These are phyloP conservation scores for Herpetotheres cachinnans DNA, from an alignment of 2,113 vertebrate species.

Conservation along the genomic window DNA sequence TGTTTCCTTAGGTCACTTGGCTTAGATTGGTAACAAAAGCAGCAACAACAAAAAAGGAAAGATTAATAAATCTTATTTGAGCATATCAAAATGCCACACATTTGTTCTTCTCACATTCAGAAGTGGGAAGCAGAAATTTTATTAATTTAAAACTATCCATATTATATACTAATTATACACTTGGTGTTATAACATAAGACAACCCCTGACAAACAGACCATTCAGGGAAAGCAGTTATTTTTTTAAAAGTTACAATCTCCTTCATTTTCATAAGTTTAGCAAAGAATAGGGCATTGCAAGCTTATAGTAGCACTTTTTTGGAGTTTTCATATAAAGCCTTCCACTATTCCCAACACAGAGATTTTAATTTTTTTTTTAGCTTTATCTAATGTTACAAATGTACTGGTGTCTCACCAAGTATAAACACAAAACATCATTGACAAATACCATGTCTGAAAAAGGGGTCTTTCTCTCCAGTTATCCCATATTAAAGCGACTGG, in stretches of 20 bases:
- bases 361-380: not conserved
- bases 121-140: not conserved
- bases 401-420: not conserved
- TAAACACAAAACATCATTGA: not conserved
- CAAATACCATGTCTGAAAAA: not conserved
- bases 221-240: not conserved
- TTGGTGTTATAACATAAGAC: not conserved
- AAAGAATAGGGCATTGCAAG: not conserved
- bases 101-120: not conserved
- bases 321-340: not conserved
- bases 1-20: constrained; percentile 97
- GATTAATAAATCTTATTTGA: constrained; percentile 38
- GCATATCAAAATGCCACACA: not conserved
- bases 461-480: not conserved
- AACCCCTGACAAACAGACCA: not conserved
- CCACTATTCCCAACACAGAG: fast-evolving
- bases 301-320: not conserved
- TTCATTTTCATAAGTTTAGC: not conserved
- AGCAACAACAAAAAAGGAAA: constrained; percentile 18
- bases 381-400: not conserved
- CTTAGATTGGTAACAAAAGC: constrained; percentile 70
- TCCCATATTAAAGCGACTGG: not conserved
- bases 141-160: not conserved
- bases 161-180: not conserved
- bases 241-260: not conserved